Conservation (phyloP, 92 coral and sea anemone genomes). For the Parazoanthus swiftii region DNA sequence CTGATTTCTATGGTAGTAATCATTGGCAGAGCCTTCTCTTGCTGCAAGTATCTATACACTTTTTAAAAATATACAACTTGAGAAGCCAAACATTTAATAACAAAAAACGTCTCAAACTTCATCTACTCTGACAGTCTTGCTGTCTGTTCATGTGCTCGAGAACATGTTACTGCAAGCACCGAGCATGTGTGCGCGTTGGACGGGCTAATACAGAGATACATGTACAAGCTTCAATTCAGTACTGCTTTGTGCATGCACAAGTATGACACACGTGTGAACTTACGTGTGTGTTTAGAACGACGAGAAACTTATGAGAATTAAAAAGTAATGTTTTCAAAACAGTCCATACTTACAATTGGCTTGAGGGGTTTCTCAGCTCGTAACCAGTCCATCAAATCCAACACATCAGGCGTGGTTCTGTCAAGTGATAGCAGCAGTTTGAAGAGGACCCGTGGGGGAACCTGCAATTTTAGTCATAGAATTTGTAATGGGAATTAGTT, state of each 20-base stretch:
- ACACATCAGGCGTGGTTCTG: slow-evolving; percentile 75
- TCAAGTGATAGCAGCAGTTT: slow-evolving; percentile 82
- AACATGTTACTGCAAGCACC: no score
- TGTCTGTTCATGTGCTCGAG: no score
- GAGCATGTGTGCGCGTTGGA: not conserved
- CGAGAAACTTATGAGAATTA: not conserved
- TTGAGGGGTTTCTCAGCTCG: slow-evolving; percentile 84
- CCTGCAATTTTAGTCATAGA: slow-evolving; percentile 39
- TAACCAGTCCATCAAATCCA: slow-evolving; percentile 87
- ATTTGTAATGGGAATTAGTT: not conserved
- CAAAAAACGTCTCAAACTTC: no score
- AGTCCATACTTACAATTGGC: slow-evolving; percentile 71
- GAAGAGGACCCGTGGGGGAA: slow-evolving; percentile 86
- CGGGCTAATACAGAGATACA: not conserved
- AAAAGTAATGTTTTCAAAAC: not conserved
- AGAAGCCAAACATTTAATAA: no score
- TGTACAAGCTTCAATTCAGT: not conserved
- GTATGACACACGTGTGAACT: not conserved
- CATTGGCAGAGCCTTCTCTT: no score
- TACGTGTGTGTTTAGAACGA: not conserved
- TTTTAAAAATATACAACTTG: no score
- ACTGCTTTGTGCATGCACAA: not conserved
- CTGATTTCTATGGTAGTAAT: no score
- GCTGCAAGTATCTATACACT: no score
- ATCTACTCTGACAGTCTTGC: no score